Conservation (phyloP, 2,113 vertebrate species). For the Poicephalus meyeri region DNA sequence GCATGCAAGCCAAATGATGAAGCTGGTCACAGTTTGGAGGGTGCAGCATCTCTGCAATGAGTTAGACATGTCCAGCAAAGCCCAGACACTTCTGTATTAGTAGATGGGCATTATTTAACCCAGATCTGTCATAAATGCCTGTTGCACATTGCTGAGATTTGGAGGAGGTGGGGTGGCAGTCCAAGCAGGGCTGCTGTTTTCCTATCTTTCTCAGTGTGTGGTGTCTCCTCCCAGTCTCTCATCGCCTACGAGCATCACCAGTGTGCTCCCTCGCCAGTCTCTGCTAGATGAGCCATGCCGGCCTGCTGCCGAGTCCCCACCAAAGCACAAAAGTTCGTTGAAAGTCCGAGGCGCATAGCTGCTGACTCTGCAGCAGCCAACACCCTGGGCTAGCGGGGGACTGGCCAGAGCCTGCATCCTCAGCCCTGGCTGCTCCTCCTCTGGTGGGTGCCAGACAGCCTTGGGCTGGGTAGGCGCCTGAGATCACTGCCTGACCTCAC, state of each 20-base stretch:
- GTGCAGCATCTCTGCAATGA: neutral
- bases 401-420: neutral
- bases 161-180: neutral
- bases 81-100: neutral
- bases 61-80: neutral
- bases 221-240: constrained; percentile 1
- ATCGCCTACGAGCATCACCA: neutral
- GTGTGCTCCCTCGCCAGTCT: neutral
- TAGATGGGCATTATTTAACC: neutral
- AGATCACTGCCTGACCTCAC: constrained; percentile 60
- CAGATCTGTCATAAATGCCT: neutral
- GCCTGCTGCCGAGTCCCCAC: neutral
- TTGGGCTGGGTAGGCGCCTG: neutral
- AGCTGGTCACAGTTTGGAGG: neutral
- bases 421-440: neutral
- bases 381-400: constrained; percentile 9
- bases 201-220: neutral
- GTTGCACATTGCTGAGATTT: neutral
- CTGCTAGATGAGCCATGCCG: neutral
- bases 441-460: constrained; percentile 25
- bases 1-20: neutral
- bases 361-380: neutral
- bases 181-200: neutral
- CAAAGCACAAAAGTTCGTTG: constrained; percentile 56
- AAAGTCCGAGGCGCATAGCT: constrained; percentile 37